A percentile compares a stretch with the other conserved stretches of the same genome.
These are phyloP conservation scores for Drosophila sp. DNA, from an alignment of 1,140 invertebrate species.

Conservation along the genomic window DNA sequence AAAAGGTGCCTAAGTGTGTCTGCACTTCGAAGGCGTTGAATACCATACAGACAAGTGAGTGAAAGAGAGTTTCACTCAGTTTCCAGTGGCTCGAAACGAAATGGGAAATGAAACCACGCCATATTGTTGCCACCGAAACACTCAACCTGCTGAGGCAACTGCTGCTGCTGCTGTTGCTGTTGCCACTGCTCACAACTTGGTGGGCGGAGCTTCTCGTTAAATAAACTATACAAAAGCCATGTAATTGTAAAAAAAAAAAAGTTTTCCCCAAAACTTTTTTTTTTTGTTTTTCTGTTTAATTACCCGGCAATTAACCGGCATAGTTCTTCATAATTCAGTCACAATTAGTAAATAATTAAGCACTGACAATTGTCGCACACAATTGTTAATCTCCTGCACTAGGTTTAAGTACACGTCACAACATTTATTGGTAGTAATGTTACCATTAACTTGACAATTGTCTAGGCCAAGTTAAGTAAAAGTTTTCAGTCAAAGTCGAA, in stretches of 20 bases:
- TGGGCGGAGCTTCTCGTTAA: conserved; percentile 52
- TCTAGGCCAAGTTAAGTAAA: conserved; percentile 5
- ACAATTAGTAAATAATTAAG: conserved; percentile 79
- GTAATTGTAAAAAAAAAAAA: conserved; percentile 39
- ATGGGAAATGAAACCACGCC: conserved; percentile 70
- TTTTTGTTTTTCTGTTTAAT: conserved; percentile 47
- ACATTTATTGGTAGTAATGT: conserved; percentile 47
- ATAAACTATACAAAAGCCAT: conserved; percentile 25
- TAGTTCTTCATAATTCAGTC: conserved; percentile 72
- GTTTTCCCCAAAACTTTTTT: conserved; percentile 38
- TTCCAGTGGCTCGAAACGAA: conserved; percentile 65
- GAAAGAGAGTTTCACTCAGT: conserved; percentile 55
- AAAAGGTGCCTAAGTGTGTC: conserved; percentile 29
- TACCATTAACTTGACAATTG: conserved; percentile 21
- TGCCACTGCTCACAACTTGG: conserved; percentile 24
- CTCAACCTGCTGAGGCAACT: conserved; percentile 1
- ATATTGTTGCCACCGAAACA: conserved; percentile 51
- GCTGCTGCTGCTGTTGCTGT: conserved; percentile 23
- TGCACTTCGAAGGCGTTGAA: conserved; percentile 63
- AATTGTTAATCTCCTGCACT: conserved; percentile 59
- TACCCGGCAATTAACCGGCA: conserved; percentile 61
- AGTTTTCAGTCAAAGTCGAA: conserved; percentile 2
- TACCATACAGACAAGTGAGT: conserved; percentile 19
- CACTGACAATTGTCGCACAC: conserved; percentile 69
- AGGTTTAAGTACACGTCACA: conserved; percentile 58